Evolutionary conservation across 1,140 invertebrate species (phyloP), one percentile per base, ranked within the genome.

Genomic region (Hesperophylax magnus): DNA sequence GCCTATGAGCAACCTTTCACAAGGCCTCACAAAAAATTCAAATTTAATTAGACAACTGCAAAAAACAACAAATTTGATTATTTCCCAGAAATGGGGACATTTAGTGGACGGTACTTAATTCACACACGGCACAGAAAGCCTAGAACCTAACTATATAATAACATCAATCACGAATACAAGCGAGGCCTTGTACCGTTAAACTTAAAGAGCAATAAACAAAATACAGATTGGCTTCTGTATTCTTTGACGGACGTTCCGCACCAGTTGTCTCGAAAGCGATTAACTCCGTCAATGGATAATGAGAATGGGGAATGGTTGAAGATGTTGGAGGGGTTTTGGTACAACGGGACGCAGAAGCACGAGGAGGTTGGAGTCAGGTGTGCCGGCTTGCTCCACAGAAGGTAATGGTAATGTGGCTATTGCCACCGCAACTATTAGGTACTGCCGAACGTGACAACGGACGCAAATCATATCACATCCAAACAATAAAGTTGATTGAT

Each of bases 211-310:
- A 72, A 72, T 72, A 71, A 79, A 71, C 75, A 4, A 79, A 63
- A 69, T 54, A 79, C 54, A 69, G 63, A 54, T 24, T 18, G 34
- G 75, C 47, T 58, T 18, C 56, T 24, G 34, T 24, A 77, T 15
- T 18, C 52, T 52, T 56, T 65, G 63, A 9, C 31, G 67, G 34
- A 20, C 60, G 79, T 81, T 81, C 71, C 58, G 79, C 79, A 76
- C 79, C 79, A 81, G 79, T 81, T 81, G 52, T 72, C 61, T 20
- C 54, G 72, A 81, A 77, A 72, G 56, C 71, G 63, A 72, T 74
- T 74, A 72, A 18, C 47, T 72, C 47, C n/a, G 69, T 47, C 69
- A 72, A 53, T 72, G 18, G 34, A 52, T 4, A 14, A 52, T 27
- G 63, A 18, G 69, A 52, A 52, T n/a, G 69, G 39, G 63, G 63